Base-by-base conservation (phyloP, 2,797 vertebrate species). In the Xiphophorus birchmanni region DNA sequence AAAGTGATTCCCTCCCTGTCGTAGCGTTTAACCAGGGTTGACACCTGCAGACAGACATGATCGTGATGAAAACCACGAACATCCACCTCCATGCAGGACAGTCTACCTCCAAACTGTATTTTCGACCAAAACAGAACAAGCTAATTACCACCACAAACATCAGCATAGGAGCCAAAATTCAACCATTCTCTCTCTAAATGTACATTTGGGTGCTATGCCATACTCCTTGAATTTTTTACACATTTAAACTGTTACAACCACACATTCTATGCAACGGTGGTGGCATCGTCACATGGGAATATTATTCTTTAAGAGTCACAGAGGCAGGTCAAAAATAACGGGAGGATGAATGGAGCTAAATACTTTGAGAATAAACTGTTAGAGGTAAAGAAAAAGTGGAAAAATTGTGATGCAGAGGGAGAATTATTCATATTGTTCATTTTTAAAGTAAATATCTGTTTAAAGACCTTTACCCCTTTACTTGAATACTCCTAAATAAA, bases 1-100 rank as follows among this genome's bases (percentile, higher is more conserved):
- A 97, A 90, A 0, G 96, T 97, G 86, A 96, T 95, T 26, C 90
- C 88, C 4, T 93, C 95, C 75, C 97, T 95, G 50, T 87, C 80
- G 80, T 95, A 97, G 58, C 48, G 44, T 82, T 76, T 94, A 4
- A 96, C 96, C 88, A 98, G 86, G 54, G 90, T 86, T 32, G 96
- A 96, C 63, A 97, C 92, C 97, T 98, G 17, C 65, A 81, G 37
- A 73, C 13, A 45, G 12, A 72, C 23, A 47, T n/a, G 13, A 45
- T 26, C 12, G 1, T 44, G 12, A 72, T 23, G 11, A 42, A n/a
- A 15, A n/a, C 2, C 23, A 40, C 21, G 2, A 5, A 6, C 21
- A 40, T 40, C 37, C 8, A 71, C 2, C 8, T 44, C 67, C 67
- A 15, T 13, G 1, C 23, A 42, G 67, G 0, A 13, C 40, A 71